phyloP scores from a whole-genome alignment of 92 coral and sea anemone species.

The Paragorgia papillata region DNA sequence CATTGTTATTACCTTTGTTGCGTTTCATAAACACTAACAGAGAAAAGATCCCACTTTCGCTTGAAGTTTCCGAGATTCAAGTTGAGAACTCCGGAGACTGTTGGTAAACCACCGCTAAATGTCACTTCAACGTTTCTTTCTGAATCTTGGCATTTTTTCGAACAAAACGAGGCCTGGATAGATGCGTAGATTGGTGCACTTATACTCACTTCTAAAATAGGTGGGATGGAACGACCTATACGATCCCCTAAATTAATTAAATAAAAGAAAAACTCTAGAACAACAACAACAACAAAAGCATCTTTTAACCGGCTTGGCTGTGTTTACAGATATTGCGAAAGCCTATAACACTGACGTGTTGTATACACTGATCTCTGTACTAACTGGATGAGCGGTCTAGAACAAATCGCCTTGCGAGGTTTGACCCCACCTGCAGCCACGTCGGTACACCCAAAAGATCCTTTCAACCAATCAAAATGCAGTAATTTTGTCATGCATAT shows the following conservation, averaged over 20 bases:
- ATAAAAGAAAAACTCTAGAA: too few relatives aligned
- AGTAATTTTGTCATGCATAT: too few relatives aligned
- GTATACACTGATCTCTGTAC: too few relatives aligned
- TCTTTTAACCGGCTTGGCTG: too few relatives aligned
- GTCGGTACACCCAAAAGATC: too few relatives aligned
- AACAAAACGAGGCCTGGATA: slow-evolving; percentile 6
- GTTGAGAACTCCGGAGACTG: background rate
- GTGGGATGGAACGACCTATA: slow-evolving; percentile 3
- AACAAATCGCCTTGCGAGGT: too few relatives aligned
- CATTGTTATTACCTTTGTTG: background rate
- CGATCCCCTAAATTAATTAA: background rate
- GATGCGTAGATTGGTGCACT: slow-evolving; percentile 2
- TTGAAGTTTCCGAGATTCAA: slow-evolving; percentile 16
- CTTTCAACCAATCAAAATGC: too few relatives aligned
- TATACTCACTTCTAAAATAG: background rate
- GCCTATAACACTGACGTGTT: too few relatives aligned
- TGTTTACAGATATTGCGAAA: too few relatives aligned
- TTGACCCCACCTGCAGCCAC: too few relatives aligned
- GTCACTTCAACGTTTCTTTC: slow-evolving; percentile 5
- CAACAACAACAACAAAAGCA: too few relatives aligned
- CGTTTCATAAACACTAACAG: background rate
- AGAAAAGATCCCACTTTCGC: slow-evolving; percentile 1
- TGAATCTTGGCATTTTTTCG: slow-evolving; percentile 26
- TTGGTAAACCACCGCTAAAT: slow-evolving; percentile 29
- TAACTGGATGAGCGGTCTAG: too few relatives aligned